Base-by-base conservation (phyloP, 2,113 vertebrate genomes). In the Nerophis ophidion region DNA sequence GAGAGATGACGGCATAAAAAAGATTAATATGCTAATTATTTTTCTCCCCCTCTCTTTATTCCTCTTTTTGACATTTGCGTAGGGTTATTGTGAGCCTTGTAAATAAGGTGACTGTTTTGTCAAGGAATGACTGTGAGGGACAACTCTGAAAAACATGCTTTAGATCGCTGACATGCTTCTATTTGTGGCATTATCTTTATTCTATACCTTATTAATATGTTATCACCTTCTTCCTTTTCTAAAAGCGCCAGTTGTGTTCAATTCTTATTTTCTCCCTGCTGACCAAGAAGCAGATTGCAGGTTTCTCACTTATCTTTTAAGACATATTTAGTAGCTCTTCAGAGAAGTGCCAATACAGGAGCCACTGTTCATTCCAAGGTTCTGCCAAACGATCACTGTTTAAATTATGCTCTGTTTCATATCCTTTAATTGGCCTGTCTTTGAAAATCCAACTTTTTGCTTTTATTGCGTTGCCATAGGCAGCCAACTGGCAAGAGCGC, bases 21-120 rank as follows among this genome's bases (percentile, higher is more conserved):
- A 98, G 95, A 99, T 99, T 98, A 97, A 99, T 99, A 98, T 99
- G 96, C 94, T 97, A 98, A 99, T 99, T 98, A 98, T 97, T 95
- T 94, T 92, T 91, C 71, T 74, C 51, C 63, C 82, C 82, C 81
- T 91, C 92, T 91, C 92, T 93, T 94, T 95, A 94, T 95, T 96
- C 93, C 91, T 92, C 92, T 91, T 88, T 95, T 93, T 90, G 85
- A 95, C 94, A 94, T 94, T 95, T 92, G 91, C 88, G 87, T 91
- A 85, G 90, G 93, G 92, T 95, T 93, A 98, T 96, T 98, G 94
- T 94, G 93, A 93, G 91, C 93, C 93, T 93, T 96, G 95, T 96
- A 97, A 97, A 97, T 97, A 97, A 96, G 92, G 94, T 93, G 94
- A 92, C 93, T 96, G 93, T 94, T 96, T 96, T 95, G 94, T 96